A percentile compares a stretch with the other conserved stretches of the same genome.
phyloP scores from a whole-genome alignment of 2,797 vertebrate genomes.

The Prionace glauca region DNA sequence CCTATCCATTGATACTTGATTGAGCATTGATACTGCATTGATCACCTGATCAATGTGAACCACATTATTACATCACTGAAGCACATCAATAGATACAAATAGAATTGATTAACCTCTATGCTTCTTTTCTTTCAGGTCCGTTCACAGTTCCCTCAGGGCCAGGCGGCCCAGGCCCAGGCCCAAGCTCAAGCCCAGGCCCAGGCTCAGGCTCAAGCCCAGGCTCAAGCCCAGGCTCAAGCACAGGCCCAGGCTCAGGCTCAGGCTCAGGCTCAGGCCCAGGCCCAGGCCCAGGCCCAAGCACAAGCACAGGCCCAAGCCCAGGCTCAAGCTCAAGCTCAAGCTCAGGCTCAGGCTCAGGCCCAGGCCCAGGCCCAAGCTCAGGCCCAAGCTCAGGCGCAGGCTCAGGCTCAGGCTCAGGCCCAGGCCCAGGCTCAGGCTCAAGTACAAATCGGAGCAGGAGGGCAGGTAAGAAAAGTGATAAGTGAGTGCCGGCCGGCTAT shows the following conservation, averaged over 20 bases:
- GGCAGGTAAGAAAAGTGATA: conserved; percentile 11
- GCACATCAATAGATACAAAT: neutral
- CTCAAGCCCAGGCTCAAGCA: conserved; percentile 45
- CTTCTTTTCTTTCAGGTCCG: conserved; percentile 34
- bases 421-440: conserved; percentile 39
- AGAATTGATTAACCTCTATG: neutral
- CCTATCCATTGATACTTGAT: no score
- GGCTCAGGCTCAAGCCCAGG: conserved; percentile 42
- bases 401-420: conserved; percentile 56
- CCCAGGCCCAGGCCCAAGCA: conserved; percentile 50
- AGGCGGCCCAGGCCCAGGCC: conserved; percentile 35
- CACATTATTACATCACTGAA: neutral
- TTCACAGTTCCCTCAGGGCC: neutral
- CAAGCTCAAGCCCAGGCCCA: conserved; percentile 35
- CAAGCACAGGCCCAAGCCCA: conserved; percentile 47
- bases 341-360: neutral
- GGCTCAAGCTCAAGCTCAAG: neutral
- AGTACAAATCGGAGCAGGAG: conserved; percentile 32
- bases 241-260: conserved; percentile 39
- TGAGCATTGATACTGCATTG: neutral
- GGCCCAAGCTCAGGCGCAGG: conserved; percentile 53
- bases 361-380: conserved; percentile 43
- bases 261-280: conserved; percentile 57
- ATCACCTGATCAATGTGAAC: no score
- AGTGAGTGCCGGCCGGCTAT: neutral